Evolutionary conservation across 2,888 invertebrate genomes (phyloP).

Genomic region (Eupithecia insigniata): DNA sequence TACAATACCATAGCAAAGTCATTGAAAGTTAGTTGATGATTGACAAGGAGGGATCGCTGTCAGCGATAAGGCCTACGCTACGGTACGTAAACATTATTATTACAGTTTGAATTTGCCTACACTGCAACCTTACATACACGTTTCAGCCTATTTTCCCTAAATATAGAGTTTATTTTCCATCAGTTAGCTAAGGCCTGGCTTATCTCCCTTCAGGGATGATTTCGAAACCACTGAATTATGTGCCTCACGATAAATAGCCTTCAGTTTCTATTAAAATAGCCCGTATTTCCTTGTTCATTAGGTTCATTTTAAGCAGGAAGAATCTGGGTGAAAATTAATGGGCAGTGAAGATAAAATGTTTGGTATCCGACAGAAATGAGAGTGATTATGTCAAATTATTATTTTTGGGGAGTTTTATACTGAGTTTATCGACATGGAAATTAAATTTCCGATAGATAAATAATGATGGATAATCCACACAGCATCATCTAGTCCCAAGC

Average conservation of each 20-base stretch:
- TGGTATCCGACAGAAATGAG: conserved; percentile 12
- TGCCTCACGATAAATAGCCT: conserved; percentile 44
- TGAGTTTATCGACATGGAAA: not conserved
- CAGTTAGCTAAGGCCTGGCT: conserved; percentile 8
- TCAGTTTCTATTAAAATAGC: conserved; percentile 3
- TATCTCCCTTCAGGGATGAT: conserved; percentile 41
- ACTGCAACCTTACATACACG: not conserved
- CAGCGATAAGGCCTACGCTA: not conserved
- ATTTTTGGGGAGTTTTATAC: not conserved
- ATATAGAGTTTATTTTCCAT: conserved; percentile 15
- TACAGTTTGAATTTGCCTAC: not conserved
- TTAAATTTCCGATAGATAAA: not conserved
- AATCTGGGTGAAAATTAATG: conserved; percentile 13
- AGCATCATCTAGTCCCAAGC: too few relatives aligned
- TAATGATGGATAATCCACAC: too few relatives aligned
- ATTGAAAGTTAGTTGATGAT: too few relatives aligned
- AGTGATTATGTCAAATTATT: conserved; percentile 13
- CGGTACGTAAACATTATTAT: not conserved
- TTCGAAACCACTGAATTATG: conserved; percentile 43
- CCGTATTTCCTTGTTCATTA: conserved; percentile 1
- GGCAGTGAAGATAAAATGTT: conserved; percentile 18
- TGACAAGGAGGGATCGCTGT: not conserved
- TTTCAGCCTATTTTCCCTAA: conserved; percentile 4
- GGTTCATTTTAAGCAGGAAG: conserved; percentile 18
- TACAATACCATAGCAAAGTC: too few relatives aligned